phyloP scores from a whole-genome alignment of 2,888 invertebrate genomes.

The Luperina nickerlii region DNA sequence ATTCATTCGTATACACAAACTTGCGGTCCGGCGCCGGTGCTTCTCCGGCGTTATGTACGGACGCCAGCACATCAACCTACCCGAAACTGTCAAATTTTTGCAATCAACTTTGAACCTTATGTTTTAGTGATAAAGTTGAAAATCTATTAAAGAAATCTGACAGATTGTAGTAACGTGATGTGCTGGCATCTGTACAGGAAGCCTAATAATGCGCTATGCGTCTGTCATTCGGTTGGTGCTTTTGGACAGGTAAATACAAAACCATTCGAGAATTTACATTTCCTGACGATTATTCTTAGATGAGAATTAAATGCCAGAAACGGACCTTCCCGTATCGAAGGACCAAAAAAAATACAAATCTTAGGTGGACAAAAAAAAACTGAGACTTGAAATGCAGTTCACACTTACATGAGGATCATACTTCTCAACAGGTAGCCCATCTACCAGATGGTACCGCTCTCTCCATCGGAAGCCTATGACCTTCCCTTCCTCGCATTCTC shows the following conservation, averaged over 20 bases:
- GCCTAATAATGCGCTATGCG: neutral
- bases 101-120: too few relatives aligned
- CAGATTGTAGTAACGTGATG: too few relatives aligned
- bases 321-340: neutral
- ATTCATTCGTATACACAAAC: neutral
- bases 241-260: neutral
- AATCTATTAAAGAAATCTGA: too few relatives aligned
- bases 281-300: too few relatives aligned
- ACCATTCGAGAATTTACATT: neutral
- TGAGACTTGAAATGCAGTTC: neutral
- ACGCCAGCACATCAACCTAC: too few relatives aligned
- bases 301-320: neutral
- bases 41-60: too few relatives aligned
- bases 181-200: too few relatives aligned
- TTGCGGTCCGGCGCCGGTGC: too few relatives aligned
- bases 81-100: too few relatives aligned
- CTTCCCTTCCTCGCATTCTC: slow-evolving; percentile 76
- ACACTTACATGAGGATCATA: slow-evolving; percentile 82
- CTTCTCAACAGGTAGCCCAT: slow-evolving; percentile 83
- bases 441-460: slow-evolving; percentile 83
- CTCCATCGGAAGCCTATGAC: slow-evolving; percentile 80
- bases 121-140: too few relatives aligned
- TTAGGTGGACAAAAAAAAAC: neutral
- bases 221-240: neutral
- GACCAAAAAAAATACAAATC: neutral